phyloP scores from a whole-genome alignment of 2,888 invertebrate species.

The Entomobrya proxima region DNA sequence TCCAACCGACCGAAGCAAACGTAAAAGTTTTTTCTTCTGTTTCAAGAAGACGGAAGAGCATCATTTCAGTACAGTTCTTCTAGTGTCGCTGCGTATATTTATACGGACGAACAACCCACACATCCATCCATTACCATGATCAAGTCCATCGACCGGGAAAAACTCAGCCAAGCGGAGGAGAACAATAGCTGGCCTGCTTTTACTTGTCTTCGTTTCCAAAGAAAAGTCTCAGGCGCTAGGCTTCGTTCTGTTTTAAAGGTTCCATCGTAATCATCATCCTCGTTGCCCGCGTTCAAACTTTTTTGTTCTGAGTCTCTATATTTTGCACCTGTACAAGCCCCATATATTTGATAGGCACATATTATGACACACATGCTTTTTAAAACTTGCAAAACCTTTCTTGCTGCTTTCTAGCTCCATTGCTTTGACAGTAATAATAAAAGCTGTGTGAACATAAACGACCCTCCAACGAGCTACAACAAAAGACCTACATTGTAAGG shows the following conservation, averaged over 20 bases:
- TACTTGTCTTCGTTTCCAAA: neutral
- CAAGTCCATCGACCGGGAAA: constrained; percentile 36
- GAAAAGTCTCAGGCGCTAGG: neutral
- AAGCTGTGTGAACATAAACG: constrained; percentile 2
- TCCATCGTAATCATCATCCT: neutral
- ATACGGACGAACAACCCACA: neutral
- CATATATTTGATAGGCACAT: no score
- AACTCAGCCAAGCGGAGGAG: constrained; percentile 8
- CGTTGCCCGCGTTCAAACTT: neutral
- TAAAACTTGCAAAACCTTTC: no score
- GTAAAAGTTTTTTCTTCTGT: neutral
- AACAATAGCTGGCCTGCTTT: constrained; percentile 11
- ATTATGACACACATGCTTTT: no score
- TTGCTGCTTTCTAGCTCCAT: neutral
- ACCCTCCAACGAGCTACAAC: neutral
- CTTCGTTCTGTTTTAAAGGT: neutral
- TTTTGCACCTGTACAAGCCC: neutral
- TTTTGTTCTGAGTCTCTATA: neutral
- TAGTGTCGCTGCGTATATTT: no score
- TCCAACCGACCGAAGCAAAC: neutral
- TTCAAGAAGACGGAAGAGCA: neutral
- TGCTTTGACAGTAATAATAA: constrained; percentile 18
- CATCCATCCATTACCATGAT: neutral
- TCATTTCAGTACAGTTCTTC: neutral
- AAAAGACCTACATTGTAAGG: neutral